phyloP scores from a whole-genome alignment of 2,113 vertebrate species.

The Struthio camelus region DNA sequence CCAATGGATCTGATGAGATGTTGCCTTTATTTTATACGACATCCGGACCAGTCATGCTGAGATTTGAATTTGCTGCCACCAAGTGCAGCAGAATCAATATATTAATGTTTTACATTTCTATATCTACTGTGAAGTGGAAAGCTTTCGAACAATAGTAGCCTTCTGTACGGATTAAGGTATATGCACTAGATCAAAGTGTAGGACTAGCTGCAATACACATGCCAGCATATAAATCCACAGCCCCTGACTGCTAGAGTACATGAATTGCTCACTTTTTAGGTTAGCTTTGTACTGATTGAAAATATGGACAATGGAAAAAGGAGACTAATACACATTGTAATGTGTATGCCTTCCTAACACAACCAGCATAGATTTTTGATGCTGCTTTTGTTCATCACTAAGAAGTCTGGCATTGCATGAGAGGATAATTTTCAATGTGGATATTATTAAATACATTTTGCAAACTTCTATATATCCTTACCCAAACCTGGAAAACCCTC shows the following conservation, averaged over 20 bases:
- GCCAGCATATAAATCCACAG: not conserved
- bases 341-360: not conserved
- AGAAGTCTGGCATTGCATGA: not conserved
- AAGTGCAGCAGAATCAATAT: not conserved
- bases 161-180: not conserved
- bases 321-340: not conserved
- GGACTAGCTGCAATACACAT: not conserved
- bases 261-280: not conserved
- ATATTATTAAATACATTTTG: not conserved
- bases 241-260: not conserved
- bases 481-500: not conserved
- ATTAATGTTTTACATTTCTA: not conserved
- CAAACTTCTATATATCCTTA: not conserved
- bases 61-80: constrained; percentile 14
- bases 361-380: not conserved
- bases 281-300: not conserved
- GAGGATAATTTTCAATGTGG: not conserved
- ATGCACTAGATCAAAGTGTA: not conserved
- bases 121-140: not conserved
- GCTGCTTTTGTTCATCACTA: not conserved
- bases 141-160: not conserved
- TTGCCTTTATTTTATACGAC: not conserved
- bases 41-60: not conserved
- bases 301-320: not conserved
- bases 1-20: not conserved